phyloP scores from a whole-genome alignment of 1,140 invertebrate genomes.

The Danaus plexippus region DNA sequence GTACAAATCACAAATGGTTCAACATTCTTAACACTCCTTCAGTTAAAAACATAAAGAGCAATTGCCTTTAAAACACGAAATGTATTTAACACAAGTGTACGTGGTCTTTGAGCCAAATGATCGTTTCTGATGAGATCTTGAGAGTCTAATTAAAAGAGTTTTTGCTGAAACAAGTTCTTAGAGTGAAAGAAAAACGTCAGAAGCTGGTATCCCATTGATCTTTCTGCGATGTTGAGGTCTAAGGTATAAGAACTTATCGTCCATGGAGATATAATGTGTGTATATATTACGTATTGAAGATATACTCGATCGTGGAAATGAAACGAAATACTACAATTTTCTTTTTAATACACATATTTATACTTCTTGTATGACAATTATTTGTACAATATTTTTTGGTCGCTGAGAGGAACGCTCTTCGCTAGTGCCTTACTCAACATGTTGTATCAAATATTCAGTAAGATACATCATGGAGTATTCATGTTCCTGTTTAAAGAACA shows the following conservation, averaged over 20 bases:
- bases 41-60: conserved; percentile 18
- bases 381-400: conserved; percentile 2
- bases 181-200: conserved; percentile 52
- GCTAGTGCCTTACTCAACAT: conserved; percentile 15
- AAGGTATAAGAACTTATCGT: conserved; percentile 13
- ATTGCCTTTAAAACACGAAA: conserved; percentile 29
- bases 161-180: conserved; percentile 39
- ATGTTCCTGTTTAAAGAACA: conserved; percentile 37
- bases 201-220: conserved; percentile 46
- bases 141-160: conserved; percentile 58
- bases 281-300: no score
- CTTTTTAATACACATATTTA: no score
- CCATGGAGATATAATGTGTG: no score
- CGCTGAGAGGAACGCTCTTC: conserved; percentile 1
- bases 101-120: conserved; percentile 59
- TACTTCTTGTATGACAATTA: not conserved
- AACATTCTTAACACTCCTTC: conserved; percentile 18
- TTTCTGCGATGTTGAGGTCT: conserved; percentile 15
- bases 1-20: conserved; percentile 20
- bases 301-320: no score
- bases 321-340: no score
- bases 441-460: conserved; percentile 24
- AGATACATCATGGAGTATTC: conserved; percentile 36
- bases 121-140: conserved; percentile 35
- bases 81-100: conserved; percentile 37